These are phyloP conservation scores for Lepidostoma basale DNA, from an alignment of 1,140 invertebrate species.

Conservation along the genomic window DNA sequence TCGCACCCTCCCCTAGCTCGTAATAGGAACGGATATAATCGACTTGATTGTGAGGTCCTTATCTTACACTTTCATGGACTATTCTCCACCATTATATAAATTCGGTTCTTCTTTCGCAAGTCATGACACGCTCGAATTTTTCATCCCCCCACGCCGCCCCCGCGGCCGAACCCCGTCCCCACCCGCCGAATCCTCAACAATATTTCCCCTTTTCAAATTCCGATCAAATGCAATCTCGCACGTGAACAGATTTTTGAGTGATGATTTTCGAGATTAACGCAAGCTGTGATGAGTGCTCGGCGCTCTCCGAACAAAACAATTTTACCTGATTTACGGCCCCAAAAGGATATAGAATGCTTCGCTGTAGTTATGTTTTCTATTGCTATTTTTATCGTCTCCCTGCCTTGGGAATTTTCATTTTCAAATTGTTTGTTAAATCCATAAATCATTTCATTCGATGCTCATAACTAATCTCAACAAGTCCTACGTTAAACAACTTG, in stretches of 20 bases:
- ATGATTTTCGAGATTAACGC: constrained; percentile 39
- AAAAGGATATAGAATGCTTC: neutral
- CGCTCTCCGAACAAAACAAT: constrained; percentile 7
- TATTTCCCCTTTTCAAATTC: constrained; percentile 45
- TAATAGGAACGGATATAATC: constrained; percentile 29
- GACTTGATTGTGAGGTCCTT: constrained; percentile 38
- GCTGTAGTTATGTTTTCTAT: neutral
- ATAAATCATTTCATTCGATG: neutral
- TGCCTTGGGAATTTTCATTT: neutral
- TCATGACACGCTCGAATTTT: constrained; percentile 44
- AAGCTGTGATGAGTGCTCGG: constrained; percentile 22
- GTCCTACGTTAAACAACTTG: too few species aligned
- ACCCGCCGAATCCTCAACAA: constrained; percentile 4
- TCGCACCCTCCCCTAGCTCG: constrained; percentile 11
- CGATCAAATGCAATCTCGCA: constrained; percentile 45
- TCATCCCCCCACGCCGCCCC: constrained; percentile 26
- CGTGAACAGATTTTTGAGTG: constrained; percentile 42
- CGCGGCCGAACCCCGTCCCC: neutral
- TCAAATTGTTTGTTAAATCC: neutral
- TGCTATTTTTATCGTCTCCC: too few species aligned
- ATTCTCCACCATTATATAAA: constrained; percentile 33
- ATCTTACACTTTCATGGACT: constrained; percentile 33
- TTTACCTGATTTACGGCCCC: constrained; percentile 11
- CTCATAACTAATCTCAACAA: neutral
- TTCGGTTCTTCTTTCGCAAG: constrained; percentile 37